A percentile compares a stretch with the other conserved stretches of the same genome.
These are phyloP conservation scores for Galerucella pusilla DNA, from an alignment of 2,888 invertebrate species.

Conservation along the genomic window DNA sequence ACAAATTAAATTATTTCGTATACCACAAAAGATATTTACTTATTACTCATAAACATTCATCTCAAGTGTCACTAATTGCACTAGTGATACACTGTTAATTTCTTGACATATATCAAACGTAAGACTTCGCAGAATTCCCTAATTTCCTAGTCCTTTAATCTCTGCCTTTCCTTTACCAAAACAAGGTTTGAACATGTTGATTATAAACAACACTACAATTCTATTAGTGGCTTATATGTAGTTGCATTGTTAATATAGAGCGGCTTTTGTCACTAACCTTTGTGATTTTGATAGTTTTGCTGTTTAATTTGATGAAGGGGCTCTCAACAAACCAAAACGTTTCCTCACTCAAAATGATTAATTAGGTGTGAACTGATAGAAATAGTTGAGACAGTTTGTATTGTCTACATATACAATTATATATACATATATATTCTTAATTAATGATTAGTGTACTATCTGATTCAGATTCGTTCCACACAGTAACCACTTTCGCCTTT, in stretches of 20 bases:
- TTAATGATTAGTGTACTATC: neutral
- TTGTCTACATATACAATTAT: neutral
- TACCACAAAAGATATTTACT: neutral
- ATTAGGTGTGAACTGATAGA: neutral
- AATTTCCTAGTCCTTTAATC: constrained; percentile 42
- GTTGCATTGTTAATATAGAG: constrained; percentile 33
- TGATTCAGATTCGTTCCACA: neutral
- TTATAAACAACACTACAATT: constrained; percentile 40
- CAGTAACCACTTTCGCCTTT: neutral
- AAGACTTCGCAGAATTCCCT: constrained; percentile 20
- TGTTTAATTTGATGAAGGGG: neutral
- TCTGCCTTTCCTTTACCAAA: constrained; percentile 31
- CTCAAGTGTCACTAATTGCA: constrained; percentile 8
- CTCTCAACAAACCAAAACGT: neutral
- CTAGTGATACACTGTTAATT: constrained; percentile 12
- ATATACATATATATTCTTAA: neutral
- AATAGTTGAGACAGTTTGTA: neutral
- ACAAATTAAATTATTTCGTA: neutral
- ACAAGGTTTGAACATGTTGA: constrained; percentile 31
- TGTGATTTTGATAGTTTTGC: constrained; percentile 28
- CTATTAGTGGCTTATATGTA: constrained; percentile 40
- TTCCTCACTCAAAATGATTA: neutral
- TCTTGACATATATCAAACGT: constrained; percentile 16
- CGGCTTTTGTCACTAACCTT: constrained; percentile 27
- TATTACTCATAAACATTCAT: neutral